These are phyloP conservation scores for Myrmophylax atrothorax DNA, from an alignment of 2,113 vertebrate genomes.

Conservation along the genomic window DNA sequence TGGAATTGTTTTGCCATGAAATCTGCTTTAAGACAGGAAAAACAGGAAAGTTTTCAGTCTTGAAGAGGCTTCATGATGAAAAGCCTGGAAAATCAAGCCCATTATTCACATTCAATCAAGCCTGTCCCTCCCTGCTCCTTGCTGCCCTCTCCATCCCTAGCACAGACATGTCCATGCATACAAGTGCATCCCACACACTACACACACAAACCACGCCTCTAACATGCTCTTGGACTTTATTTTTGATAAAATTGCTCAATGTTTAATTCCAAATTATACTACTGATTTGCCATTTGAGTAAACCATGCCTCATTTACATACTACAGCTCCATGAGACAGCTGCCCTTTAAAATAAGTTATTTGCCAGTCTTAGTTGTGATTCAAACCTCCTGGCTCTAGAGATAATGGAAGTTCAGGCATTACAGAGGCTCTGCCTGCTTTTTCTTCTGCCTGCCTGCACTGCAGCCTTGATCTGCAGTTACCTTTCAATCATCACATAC, in stretches of 20 bases:
- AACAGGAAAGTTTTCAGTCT: slow-evolving; percentile 54
- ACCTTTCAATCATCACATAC: neutral
- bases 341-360: neutral
- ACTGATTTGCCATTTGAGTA: neutral
- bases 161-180: neutral
- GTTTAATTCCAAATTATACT: neutral
- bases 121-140: slow-evolving; percentile 8
- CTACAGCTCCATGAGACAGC: neutral
- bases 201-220: neutral
- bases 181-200: neutral
- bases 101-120: slow-evolving; percentile 62
- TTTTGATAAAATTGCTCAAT: neutral
- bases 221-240: neutral
- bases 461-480: neutral
- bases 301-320: neutral
- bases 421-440: neutral
- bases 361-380: neutral
- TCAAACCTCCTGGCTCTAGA: neutral
- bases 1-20: slow-evolving; percentile 69
- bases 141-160: neutral
- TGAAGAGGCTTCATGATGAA: slow-evolving; percentile 38
- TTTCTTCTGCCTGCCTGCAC: neutral
- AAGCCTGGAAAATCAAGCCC: slow-evolving; percentile 61
- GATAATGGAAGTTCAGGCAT: neutral
- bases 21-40: slow-evolving; percentile 65